Evolutionary conservation across 1,140 invertebrate species (phyloP), one percentile per base, ranked within the genome.

Genomic region (Philaenus spumarius): DNA sequence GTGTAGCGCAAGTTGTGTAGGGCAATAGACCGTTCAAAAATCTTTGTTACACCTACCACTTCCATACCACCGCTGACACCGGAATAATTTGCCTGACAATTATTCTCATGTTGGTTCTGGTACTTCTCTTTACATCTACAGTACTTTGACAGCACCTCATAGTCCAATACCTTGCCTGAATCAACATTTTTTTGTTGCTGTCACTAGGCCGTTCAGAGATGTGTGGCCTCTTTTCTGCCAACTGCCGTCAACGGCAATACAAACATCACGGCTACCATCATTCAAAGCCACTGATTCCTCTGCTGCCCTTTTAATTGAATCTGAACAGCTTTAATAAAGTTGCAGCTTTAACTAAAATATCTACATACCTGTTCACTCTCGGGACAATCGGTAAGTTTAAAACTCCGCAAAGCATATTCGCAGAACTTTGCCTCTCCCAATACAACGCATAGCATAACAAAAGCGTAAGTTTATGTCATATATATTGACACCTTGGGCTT

Each of bases 21-120:
- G 14, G 37, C 37, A 15, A 51, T 15, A 4, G 62, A 67, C 42
- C 65, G 30, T 46, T 60, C 24, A 56, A 60, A 64, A 23, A 66
- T 64, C 24, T 63, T 43, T 40, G 30, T 40, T 15, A 24, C 35
- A 15, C 58, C 58, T 19, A 15, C 14, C 9, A 52, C 50, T 51
- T 66, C 65, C 65, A 66, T 66, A 47, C 55, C 59, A 40, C 59
- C 65, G 60, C 62, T 63, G 35, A 43, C 55, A 48, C 61, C 63
- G 46, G 19, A 20, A 52, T 59, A 63, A 58, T 67, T 67, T 34
- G 35, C 58, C n/a, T 43, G 17, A 50, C 66, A 66, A 47, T 55
- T 46, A 26, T 54, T 23, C n/a, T 15, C 17, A 23, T 60, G 46
- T 17, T 15, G 12, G 15, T 30, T 30, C 4, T 45, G 15, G 5